Base-by-base conservation (phyloP, 2,888 invertebrate species). In the Halictus ligatus region DNA sequence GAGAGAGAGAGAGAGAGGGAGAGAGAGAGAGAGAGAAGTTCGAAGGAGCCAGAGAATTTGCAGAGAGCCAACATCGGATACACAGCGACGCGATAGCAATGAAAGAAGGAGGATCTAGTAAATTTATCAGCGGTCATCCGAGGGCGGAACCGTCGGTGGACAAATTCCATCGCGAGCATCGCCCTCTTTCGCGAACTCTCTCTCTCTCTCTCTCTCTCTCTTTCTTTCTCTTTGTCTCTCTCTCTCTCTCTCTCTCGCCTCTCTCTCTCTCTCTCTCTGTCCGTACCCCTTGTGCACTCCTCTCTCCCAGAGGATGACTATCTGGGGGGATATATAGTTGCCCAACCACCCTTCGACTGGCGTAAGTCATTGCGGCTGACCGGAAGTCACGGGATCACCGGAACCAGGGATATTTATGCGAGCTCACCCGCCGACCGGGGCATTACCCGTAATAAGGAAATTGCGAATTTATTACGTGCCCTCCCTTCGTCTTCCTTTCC, bases 391-490 rank as follows among this genome's bases (percentile, higher is more conserved):
- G 92, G 94, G 94, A 95, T 95, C 95, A 95, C 95, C 95, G 95
- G 95, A 95, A 95, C 93, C 92, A 91, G 91, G 94, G 93, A 95
- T 95, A 95, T 95, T 95, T 95, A 95, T 95, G 94, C 94, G 95
- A 94, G 94, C 92, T 91, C 89, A 89, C 89, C 92, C 92, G 90
- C 92, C 93, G 93, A 94, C 95, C 95, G 95, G 95, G 91, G 94
- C 94, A 95, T 95, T 95, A 95, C 93, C 94, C 95, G 95, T 95
- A 95, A 95, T 95, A 95, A 95, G 95, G 95, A 95, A 95, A 95
- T 95, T 95, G 95, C 95, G 93, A 95, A 95, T 95, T 95, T 95
- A 95, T 95, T 95, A 94, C 95, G 78, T 83, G 86, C 82, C 75
- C 73, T 81, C 75, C 75, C 77, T 75, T 58, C 81, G 76, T 80